Percentiles rank a stretch among this genome's conserved stretches.
phyloP scores from a whole-genome alignment of 64 coral and sea anemone genomes.

The Montipora capricornis region DNA sequence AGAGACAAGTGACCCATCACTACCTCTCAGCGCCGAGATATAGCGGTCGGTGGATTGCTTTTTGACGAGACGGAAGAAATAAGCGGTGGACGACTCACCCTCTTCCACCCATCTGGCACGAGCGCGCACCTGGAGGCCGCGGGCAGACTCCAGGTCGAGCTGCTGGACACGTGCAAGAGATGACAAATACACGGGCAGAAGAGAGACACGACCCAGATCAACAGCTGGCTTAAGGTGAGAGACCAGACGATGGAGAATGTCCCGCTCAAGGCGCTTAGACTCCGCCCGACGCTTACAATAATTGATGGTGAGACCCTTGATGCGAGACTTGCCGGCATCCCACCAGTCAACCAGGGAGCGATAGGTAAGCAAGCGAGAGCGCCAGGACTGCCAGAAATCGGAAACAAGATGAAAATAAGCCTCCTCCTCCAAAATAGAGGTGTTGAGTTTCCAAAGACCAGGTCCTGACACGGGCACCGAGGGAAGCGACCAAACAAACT shows the following conservation, averaged over 20 bases:
- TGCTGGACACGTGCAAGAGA: too few relatives aligned
- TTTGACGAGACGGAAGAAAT: slow-evolving; percentile 12
- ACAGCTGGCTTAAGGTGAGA: too few relatives aligned
- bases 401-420: neutral
- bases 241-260: too few relatives aligned
- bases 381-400: neutral
- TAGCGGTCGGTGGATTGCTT: neutral
- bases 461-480: neutral
- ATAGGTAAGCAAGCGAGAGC: neutral
- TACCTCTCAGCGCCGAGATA: neutral
- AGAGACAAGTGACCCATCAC: neutral
- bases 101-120: slow-evolving; percentile 33
- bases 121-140: slow-evolving; percentile 22
- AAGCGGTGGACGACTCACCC: slow-evolving; percentile 36
- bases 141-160: neutral
- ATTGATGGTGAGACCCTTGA: neutral
- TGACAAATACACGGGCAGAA: too few relatives aligned
- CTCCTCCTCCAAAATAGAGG: neutral
- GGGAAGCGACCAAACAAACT: neutral
- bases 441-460: slow-evolving; percentile 26
- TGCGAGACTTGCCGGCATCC: neutral
- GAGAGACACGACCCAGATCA: too few relatives aligned
- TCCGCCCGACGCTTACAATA: neutral
- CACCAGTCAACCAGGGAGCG: neutral
- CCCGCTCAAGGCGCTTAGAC: neutral